Percentiles rank a stretch among this genome's conserved stretches.
phyloP scores from a whole-genome alignment of 2,797 vertebrate species.

The Pseudopleuronectes americanus region DNA sequence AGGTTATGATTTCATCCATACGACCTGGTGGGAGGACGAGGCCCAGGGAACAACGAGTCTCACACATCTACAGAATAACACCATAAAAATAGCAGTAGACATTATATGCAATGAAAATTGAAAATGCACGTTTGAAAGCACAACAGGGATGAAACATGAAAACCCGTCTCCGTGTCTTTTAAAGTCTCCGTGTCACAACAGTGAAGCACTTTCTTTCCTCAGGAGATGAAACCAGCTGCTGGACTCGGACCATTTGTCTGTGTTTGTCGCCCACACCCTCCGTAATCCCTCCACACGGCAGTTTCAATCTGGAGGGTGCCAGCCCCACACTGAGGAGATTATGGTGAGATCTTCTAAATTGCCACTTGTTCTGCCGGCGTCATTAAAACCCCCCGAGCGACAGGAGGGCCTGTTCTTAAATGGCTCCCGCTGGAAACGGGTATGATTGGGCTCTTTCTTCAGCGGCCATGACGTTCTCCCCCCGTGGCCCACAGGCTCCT shows the following conservation, averaged over 20 bases:
- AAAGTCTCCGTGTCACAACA: no score
- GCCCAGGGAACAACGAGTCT: no score
- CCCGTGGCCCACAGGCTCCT: conserved; percentile 34
- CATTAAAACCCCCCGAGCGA: conserved; percentile 38
- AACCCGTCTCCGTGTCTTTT: no score
- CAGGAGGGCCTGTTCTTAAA: conserved; percentile 58
- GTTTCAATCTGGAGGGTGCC: conserved; percentile 36
- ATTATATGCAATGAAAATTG: no score
- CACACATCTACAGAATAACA: no score
- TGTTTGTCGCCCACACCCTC: no score
- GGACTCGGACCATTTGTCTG: conserved; percentile 40
- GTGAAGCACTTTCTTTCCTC: not conserved
- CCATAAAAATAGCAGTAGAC: no score
- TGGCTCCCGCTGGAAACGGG: conserved; percentile 50
- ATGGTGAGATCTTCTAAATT: conserved; percentile 49
- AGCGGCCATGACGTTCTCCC: conserved; percentile 55
- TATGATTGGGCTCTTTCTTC: conserved; percentile 63
- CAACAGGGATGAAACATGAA: no score
- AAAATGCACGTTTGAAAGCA: no score
- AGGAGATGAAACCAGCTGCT: conserved; percentile 25
- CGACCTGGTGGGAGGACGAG: no score
- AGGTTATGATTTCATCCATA: no score
- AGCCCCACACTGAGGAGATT: conserved; percentile 35
- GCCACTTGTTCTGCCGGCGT: conserved; percentile 64
- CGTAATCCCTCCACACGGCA: not conserved